A percentile compares a stretch with the other conserved stretches of the same genome.
Evolutionary conservation across 2,797 vertebrate genomes (phyloP).

Genomic region (Chaenodraco wilsoni): DNA sequence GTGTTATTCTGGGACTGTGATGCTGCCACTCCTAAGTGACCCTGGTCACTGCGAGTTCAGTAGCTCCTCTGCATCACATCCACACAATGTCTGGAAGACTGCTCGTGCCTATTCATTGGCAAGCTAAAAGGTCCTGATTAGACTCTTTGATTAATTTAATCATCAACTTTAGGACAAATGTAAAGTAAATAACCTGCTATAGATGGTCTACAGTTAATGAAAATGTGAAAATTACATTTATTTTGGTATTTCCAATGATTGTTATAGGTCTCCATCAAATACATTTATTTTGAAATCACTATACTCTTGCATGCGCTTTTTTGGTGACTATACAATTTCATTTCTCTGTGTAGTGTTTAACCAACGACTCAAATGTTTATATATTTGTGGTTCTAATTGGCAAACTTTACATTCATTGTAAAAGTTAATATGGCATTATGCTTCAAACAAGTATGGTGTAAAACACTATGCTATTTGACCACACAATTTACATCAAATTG

Average conservation of each 20-base stretch:
- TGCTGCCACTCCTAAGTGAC: conserved; percentile 1
- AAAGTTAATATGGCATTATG: not conserved
- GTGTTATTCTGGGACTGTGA: conserved; percentile 14
- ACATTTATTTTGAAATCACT: not conserved
- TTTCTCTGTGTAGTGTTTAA: not conserved
- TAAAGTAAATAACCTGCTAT: not conserved
- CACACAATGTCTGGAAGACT: conserved; percentile 4
- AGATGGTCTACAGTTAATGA: not conserved
- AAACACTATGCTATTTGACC: not conserved
- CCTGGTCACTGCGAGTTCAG: not conserved
- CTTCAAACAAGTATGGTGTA: not conserved
- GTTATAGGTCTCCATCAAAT: not conserved
- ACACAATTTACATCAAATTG: not conserved
- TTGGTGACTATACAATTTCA: not conserved
- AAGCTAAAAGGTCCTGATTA: not conserved
- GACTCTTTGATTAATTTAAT: not conserved
- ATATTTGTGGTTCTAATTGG: not conserved
- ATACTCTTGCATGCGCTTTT: not conserved
- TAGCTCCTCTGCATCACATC: conserved; percentile 19
- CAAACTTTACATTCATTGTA: not conserved
- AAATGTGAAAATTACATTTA: not conserved
- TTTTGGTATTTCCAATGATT: not conserved
- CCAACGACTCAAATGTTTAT: not conserved
- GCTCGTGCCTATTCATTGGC: not conserved
- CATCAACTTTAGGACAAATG: not conserved